A percentile compares a stretch with the other conserved stretches of the same genome.
These are phyloP conservation scores for Castor canadensis DNA, from an alignment of 2,113 vertebrate species.

Conservation along the genomic window DNA sequence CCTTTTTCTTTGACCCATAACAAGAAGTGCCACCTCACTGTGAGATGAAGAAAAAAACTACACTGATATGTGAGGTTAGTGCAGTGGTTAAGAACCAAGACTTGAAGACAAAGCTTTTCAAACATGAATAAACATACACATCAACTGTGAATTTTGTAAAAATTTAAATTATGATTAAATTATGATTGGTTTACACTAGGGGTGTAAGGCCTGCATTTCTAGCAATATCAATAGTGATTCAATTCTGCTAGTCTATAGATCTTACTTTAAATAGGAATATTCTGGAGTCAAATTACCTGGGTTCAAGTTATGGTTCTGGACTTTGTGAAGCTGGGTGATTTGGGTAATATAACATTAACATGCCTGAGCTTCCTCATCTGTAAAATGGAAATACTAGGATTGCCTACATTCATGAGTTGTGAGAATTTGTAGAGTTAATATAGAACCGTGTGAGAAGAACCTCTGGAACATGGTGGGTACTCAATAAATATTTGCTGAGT, in stretches of 20 bases:
- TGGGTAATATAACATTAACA: neutral
- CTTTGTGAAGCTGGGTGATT: neutral
- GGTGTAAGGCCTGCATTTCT: neutral
- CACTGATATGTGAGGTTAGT: neutral
- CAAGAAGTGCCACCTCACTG: neutral
- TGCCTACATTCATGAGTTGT: neutral
- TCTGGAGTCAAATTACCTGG: neutral
- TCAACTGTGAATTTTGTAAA: neutral
- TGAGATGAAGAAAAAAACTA: neutral
- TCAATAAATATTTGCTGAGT: conserved; percentile 7
- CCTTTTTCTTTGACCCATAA: neutral
- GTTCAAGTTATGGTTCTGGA: neutral
- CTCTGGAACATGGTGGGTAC: neutral
- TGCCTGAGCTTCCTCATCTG: neutral
- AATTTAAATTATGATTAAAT: neutral
- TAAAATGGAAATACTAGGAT: neutral
- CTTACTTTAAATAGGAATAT: neutral
- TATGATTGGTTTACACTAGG: neutral
- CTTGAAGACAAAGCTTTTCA: neutral
- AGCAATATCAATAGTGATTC: neutral
- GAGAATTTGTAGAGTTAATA: neutral
- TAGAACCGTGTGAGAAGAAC: neutral
- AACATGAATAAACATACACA: neutral
- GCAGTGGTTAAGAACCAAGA: neutral
- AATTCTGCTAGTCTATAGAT: neutral